A percentile compares a stretch with the other conserved stretches of the same genome.
Conservation (phyloP, 2,888 invertebrate species). For the Campoplex nolae region DNA sequence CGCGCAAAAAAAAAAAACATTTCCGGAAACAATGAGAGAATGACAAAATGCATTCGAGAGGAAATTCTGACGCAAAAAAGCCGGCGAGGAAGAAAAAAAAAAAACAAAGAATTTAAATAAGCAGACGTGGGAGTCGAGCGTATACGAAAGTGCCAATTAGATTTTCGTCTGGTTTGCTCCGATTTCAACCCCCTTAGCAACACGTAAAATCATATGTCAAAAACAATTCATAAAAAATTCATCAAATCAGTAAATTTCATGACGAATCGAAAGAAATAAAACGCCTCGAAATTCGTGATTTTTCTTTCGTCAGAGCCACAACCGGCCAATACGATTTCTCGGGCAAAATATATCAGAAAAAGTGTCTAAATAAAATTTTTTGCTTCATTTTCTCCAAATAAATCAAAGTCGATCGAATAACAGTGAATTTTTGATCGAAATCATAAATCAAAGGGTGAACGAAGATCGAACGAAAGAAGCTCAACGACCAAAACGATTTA, state of each 20-base stretch:
- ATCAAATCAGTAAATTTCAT: background rate
- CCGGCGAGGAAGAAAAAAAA: background rate
- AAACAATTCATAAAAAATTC: background rate
- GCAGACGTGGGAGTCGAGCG: conserved; percentile 46
- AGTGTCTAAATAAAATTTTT: no score
- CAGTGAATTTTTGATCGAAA: background rate
- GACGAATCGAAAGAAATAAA: background rate
- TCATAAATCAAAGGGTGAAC: background rate
- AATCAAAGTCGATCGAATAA: no score
- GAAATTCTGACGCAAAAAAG: conserved; percentile 29
- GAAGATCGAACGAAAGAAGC: background rate
- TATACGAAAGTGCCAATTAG: conserved; percentile 44
- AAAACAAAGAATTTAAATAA: conserved; percentile 7
- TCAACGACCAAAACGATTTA: background rate
- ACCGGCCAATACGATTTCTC: no score
- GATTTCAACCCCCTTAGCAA: background rate
- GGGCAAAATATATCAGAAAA: no score
- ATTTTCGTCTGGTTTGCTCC: conserved; percentile 22
- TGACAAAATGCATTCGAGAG: background rate
- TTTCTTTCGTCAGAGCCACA: no score
- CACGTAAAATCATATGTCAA: background rate
- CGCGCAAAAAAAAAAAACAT: background rate
- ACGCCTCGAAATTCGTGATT: background rate
- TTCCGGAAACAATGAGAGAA: background rate
- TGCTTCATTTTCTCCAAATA: background rate